Evolutionary conservation across 2,797 vertebrate genomes (phyloP), one percentile per base, ranked within the genome.

Genomic region (Dryobates pubescens): DNA sequence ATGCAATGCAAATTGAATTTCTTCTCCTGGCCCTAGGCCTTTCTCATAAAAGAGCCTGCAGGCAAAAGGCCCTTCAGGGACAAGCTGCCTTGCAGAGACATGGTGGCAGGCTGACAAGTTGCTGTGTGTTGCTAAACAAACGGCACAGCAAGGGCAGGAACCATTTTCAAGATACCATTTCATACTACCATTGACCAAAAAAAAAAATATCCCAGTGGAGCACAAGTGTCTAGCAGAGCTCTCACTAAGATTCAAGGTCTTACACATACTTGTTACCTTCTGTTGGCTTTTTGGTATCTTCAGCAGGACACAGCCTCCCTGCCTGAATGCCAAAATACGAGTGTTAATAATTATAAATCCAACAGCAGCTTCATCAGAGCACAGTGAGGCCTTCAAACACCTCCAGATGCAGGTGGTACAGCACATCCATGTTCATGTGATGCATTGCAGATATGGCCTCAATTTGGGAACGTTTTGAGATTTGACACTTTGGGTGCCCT

Each of bases 351-450:
- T 24, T 13, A 16, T 43, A 67, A 68, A 45, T 36, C 67, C 32
- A 77, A 62, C 49, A 45, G 72, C 47, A 56, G 16, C 65, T 65
- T 49, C 38, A 11, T 34, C 77, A 20, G 49, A 29, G 72, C 19
- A 36, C 13, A 13, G 22, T 3, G 32, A 53, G 26, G 43, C 43
- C n/a, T 54, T 80, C 30, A 15, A 73, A 58, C 16, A 53, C 17
- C 36, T 68, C 68, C 38, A 65, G 17, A 4, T 5, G 32, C 59
- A 61, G 71, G 10, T 30, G 36, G 56, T 56, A 63, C 49, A 29
- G 24, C 34, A 24, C 6, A 5, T 29, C 72, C 2, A 0, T 22
- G 30, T 36, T 43, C 56, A 10, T 1, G 0, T 45, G 68, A 5
- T 7, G 3, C 67, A 6, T 3, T 30, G 62, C 61, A 57, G n/a